A percentile compares a stretch with the other conserved stretches of the same genome.
Evolutionary conservation across 2,797 vertebrate species (phyloP).

Genomic region (Fratercula arctica): DNA sequence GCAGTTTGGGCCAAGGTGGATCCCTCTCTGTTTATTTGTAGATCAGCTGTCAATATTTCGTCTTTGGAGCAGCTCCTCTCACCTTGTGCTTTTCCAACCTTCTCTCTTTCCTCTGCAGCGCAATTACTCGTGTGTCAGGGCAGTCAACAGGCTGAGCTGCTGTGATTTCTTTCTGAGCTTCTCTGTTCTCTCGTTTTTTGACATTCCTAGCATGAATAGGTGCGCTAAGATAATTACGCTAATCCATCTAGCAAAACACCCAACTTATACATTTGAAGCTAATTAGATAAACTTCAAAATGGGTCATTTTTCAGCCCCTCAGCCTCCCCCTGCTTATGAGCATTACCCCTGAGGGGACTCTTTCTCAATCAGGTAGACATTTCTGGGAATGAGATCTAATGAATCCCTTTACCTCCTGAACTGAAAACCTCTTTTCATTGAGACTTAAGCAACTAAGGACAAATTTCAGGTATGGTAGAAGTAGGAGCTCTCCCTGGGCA

Average conservation of each 20-base stretch:
- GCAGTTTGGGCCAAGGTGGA: not conserved
- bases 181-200: constrained; percentile 42
- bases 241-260: constrained; percentile 70
- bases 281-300: constrained; percentile 72
- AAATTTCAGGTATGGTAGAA: constrained; percentile 3
- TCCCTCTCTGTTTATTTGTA: not conserved
- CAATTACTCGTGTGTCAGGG: not conserved
- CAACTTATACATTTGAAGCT: constrained; percentile 60
- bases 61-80: not conserved
- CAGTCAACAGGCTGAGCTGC: constrained; percentile 38
- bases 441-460: constrained; percentile 32
- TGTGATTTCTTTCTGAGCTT: constrained; percentile 10
- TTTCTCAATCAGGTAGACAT: constrained; percentile 67
- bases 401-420: constrained; percentile 63
- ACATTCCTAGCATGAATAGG: constrained; percentile 61
- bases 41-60: not conserved
- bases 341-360: constrained; percentile 60
- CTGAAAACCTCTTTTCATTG: constrained; percentile 51
- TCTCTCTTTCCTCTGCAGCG: not conserved
- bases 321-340: constrained; percentile 40
- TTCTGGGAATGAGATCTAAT: constrained; percentile 63
- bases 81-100: not conserved
- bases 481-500: constrained; percentile 21
- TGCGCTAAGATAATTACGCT: constrained; percentile 52
- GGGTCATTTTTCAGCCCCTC: constrained; percentile 68